Evolutionary conservation across 2,113 vertebrate genomes (phyloP), one percentile per base, ranked within the genome.

Genomic region (Ahaetulla prasina): DNA sequence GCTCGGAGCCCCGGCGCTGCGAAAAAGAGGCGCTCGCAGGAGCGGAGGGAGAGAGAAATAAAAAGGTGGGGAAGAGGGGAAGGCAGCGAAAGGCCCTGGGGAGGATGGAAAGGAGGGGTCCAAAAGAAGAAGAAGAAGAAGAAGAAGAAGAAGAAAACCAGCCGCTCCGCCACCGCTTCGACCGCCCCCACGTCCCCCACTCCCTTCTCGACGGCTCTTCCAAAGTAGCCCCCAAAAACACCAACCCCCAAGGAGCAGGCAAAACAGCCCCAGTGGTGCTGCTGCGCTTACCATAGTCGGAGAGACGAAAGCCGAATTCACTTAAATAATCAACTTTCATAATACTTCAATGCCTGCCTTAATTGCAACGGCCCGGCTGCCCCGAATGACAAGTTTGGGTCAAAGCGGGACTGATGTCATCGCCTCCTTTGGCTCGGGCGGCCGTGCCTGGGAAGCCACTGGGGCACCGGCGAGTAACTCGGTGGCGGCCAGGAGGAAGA

Each of bases 251-350:
- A n/a, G n/a, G n/a, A n/a, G 1, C 3, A 90, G 90, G 92, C 87
- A 92, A 89, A 92, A 93, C 93, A 92, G 93, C 93, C 93, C 94
- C 63, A 94, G 90, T 93, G 94, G 45, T n/a, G n/a, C 45, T 92
- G 95, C 94, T 85, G 96, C 94, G 98, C 98, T 99, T 97, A 99
- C 98, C 99, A 99, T 99, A 98, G 99, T 99, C 99, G 99, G 98
- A 98, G 98, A 98, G 98, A 98, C 99, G 98, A 98, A 99, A 98
- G 98, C 98, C 98, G 98, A 98, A 99, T 99, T 98, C 98, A 98
- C 98, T 98, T 98, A 99, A 98, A 98, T 98, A 99, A 98, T 98
- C 99, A 99, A 99, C 99, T 99, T 99, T 99, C 98, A 99, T 99
- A 99, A 99, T 99, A 99, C 97, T 98, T 98, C n/a, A 97, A 98